Conservation (phyloP, 2,888 invertebrate genomes). For the Onchidella celtica region DNA sequence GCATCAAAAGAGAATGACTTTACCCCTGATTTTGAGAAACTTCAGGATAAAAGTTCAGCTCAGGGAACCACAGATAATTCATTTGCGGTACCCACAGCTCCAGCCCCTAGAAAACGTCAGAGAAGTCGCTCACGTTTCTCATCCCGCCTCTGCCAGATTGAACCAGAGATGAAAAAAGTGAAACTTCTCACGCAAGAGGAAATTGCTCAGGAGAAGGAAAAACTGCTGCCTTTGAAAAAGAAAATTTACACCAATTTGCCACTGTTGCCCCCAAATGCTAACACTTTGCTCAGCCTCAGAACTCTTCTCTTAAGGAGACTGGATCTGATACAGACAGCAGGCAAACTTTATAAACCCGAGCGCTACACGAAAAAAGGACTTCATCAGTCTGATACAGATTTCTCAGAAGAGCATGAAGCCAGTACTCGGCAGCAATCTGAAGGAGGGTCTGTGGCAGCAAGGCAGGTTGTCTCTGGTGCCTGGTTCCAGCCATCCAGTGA, state of each 20-base stretch:
- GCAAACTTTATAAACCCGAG: slow-evolving; percentile 5
- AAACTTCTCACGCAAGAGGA: slow-evolving; percentile 1
- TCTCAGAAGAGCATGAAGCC: background rate
- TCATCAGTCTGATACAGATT: background rate
- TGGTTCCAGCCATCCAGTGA: slow-evolving; percentile 1
- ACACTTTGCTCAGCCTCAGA: slow-evolving; percentile 4
- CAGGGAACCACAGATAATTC: too few species aligned
- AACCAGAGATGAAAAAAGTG: background rate
- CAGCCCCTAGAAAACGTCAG: background rate
- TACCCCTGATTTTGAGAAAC: too few species aligned
- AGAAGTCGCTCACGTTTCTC: background rate
- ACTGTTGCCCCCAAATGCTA: slow-evolving; percentile 32
- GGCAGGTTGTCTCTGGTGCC: background rate
- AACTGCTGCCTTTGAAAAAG: background rate
- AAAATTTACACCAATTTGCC: slow-evolving; percentile 5
- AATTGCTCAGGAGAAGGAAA: slow-evolving; percentile 18
- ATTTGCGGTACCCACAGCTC: slow-evolving; percentile 3
- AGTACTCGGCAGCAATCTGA: background rate
- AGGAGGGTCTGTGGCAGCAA: background rate
- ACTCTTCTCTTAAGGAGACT: slow-evolving; percentile 50
- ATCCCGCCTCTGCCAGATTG: background rate
- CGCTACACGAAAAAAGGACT: background rate
- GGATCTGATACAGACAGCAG: slow-evolving; percentile 48
- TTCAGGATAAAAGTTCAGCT: too few species aligned
- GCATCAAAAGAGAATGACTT: too few species aligned